A percentile compares a stretch with the other conserved stretches of the same genome.
These are phyloP conservation scores for rat (Rattus norvegicus) DNA, from an alignment of 2,113 vertebrate species.

Conservation along the genomic window DNA sequence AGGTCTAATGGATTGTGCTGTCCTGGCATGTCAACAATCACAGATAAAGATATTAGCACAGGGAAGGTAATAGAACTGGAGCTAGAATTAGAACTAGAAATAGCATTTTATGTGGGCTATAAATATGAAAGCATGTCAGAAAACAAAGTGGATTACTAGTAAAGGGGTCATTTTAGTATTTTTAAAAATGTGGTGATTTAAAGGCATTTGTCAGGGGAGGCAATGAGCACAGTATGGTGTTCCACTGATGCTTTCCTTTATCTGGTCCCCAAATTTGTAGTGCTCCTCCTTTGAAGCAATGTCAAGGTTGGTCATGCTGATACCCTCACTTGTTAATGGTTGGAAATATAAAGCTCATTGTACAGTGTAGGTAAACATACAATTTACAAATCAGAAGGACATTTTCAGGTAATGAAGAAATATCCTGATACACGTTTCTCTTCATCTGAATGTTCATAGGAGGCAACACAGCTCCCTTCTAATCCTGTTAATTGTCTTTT, in stretches of 20 bases:
- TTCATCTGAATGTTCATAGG: background rate
- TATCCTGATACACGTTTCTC: background rate
- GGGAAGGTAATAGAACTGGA: background rate
- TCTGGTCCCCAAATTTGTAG: background rate
- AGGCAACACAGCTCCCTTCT: accelerated
- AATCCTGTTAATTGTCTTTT: accelerated
- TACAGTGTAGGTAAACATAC: background rate
- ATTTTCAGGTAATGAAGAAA: background rate
- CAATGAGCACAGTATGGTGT: background rate
- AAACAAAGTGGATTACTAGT: background rate
- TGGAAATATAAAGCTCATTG: background rate
- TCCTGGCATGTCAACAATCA: background rate
- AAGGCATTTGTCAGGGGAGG: background rate
- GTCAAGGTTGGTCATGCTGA: background rate
- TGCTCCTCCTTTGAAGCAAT: background rate
- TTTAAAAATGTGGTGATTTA: background rate
- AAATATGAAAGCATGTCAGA: background rate
- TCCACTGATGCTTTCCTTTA: background rate
- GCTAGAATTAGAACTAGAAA: background rate
- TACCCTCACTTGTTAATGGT: background rate
- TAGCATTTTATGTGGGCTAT: background rate
- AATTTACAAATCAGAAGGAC: background rate
- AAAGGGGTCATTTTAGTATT: background rate
- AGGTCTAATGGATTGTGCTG: background rate
- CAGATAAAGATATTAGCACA: background rate